Percentiles rank a stretch among this genome's conserved stretches.
These are phyloP conservation scores for Heteronetta atricapilla DNA, from an alignment of 2,113 vertebrate species.

Conservation along the genomic window DNA sequence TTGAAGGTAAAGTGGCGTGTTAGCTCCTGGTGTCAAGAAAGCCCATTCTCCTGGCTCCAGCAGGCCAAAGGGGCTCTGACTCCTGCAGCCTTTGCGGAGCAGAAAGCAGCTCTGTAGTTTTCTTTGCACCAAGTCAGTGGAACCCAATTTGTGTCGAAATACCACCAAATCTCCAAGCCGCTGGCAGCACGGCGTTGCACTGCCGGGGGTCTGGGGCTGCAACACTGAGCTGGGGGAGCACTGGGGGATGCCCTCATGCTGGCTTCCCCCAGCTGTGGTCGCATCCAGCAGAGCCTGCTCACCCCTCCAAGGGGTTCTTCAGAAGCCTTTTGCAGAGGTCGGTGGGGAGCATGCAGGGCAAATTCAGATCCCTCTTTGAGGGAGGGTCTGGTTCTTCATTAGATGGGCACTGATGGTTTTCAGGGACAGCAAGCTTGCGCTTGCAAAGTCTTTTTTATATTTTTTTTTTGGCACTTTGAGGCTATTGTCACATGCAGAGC, in stretches of 20 bases:
- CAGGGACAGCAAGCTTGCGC: rapidly evolving
- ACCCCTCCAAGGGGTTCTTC: rapidly evolving
- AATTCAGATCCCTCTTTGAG: not conserved
- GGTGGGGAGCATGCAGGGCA: not conserved
- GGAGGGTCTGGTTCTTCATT: not conserved
- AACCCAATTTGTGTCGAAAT: not conserved
- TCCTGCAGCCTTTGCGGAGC: not conserved
- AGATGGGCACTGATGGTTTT: not conserved
- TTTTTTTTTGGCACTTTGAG: not conserved
- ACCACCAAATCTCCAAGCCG: not conserved
- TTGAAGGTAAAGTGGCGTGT: not conserved
- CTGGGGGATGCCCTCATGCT: not conserved
- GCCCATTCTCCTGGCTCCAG: not conserved
- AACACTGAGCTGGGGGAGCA: not conserved
- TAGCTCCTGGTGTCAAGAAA: not conserved
- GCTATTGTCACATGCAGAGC: not conserved
- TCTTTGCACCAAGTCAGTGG: not conserved
- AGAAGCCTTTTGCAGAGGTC: not conserved
- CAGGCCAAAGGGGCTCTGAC: not conserved
- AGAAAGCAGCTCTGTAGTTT: not conserved
- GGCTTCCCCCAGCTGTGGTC: not conserved
- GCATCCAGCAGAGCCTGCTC: too few species aligned
- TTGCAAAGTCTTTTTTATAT: not conserved
- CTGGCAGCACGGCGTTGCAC: not conserved
- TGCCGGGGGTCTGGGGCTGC: too few species aligned